phyloP scores from a whole-genome alignment of 2,797 vertebrate species.

The Benthosema pterotum region DNA sequence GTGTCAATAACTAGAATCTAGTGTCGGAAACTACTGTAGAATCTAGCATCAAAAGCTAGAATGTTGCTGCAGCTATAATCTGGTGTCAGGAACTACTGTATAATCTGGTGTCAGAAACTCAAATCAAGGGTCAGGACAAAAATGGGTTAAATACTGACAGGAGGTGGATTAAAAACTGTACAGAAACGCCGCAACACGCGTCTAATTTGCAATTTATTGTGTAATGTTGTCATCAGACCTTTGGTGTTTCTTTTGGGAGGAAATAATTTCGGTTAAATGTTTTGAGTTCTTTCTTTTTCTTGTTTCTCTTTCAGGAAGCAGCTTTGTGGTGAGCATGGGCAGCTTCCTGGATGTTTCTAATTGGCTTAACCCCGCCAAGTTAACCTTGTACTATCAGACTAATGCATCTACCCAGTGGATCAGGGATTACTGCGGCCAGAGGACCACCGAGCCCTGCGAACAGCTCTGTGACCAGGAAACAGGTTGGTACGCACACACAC shows the following conservation, averaged over 20 bases:
- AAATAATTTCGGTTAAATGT: not conserved
- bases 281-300: not conserved
- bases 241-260: not conserved
- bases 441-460: conserved; percentile 93
- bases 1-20: no score
- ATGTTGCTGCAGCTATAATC: no score
- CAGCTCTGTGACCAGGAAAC: conserved; percentile 96
- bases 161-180: conserved; percentile 56
- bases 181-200: conserved; percentile 56
- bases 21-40: no score
- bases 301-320: conserved; percentile 86
- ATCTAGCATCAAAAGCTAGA: no score
- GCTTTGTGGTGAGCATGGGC: conserved; percentile 95
- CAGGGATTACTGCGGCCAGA: conserved; percentile 93
- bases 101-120: no score
- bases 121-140: no score
- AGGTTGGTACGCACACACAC: conserved; percentile 77
- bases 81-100: no score
- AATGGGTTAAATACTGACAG: conserved; percentile 68
- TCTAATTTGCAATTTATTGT: conserved; percentile 48
- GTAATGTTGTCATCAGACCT: conserved; percentile 7
- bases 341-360: conserved; percentile 96
- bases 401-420: conserved; percentile 95
- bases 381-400: conserved; percentile 95
- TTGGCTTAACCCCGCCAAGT: conserved; percentile 96